A percentile compares a stretch with the other conserved stretches of the same genome.
These are phyloP conservation scores for Chymomyza fuscimana DNA, from an alignment of 2,888 invertebrate genomes.

Conservation along the genomic window DNA sequence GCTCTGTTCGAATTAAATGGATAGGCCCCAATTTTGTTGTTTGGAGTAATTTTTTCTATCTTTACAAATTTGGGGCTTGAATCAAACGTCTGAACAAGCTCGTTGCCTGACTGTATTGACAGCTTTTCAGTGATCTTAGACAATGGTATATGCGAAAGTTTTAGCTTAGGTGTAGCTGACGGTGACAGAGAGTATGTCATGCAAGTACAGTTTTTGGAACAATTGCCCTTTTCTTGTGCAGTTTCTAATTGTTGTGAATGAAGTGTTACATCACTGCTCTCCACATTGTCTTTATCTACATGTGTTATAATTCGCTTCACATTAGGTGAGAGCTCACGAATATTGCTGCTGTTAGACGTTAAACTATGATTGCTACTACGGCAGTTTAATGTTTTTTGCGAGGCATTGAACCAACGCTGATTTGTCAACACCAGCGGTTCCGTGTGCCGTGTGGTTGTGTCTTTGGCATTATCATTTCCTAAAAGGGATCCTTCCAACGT, in stretches of 20 bases:
- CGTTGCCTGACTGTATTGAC: constrained; percentile 76
- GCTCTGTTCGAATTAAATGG: not conserved
- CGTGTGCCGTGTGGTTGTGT: too few species aligned
- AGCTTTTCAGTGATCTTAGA: constrained; percentile 78
- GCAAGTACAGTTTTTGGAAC: not conserved
- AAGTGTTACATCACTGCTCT: constrained; percentile 72
- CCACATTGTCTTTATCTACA: constrained; percentile 79
- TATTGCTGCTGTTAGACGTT: constrained; percentile 60
- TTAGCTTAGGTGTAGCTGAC: constrained; percentile 50
- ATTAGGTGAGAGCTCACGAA: constrained; percentile 80
- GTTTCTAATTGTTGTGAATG: constrained; percentile 42
- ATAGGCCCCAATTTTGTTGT: not conserved
- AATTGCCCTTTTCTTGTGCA: constrained; percentile 50
- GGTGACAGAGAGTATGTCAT: constrained; percentile 34
- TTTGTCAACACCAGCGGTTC: constrained; percentile 47
- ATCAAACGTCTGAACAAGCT: constrained; percentile 76
- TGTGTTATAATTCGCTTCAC: constrained; percentile 82
- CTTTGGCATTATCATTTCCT: constrained; percentile 43
- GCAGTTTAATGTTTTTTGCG: constrained; percentile 32
- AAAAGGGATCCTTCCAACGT: constrained; percentile 44
- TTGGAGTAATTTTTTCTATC: not conserved
- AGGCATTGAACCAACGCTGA: constrained; percentile 12
- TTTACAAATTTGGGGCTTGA: constrained; percentile 53
- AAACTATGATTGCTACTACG: constrained; percentile 54
- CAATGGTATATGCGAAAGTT: constrained; percentile 76